phyloP scores from a whole-genome alignment of 2,888 invertebrate genomes.

The Eurois occulta region DNA sequence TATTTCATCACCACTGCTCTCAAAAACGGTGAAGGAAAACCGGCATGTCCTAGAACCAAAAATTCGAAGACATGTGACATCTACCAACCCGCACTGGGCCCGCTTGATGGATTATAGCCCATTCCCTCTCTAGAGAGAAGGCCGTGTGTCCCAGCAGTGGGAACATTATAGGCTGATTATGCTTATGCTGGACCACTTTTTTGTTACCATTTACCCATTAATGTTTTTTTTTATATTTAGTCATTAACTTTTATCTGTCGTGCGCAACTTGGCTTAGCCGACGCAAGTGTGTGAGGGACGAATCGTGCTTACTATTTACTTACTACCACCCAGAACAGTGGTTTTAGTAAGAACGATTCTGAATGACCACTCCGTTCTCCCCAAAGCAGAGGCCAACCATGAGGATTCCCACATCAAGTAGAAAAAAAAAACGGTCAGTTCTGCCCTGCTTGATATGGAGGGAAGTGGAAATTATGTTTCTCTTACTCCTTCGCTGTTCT shows the following conservation, averaged over 20 bases:
- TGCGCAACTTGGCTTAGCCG: background rate
- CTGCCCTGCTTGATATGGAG: background rate
- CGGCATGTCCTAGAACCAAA: too few species aligned
- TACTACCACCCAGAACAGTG: background rate
- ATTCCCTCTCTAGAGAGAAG: too few species aligned
- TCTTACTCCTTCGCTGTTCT: background rate
- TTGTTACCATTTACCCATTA: background rate
- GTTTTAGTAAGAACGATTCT: background rate
- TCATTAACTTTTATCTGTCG: background rate
- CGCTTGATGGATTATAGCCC: too few species aligned
- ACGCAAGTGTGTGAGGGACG: background rate
- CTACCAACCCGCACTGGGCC: too few species aligned
- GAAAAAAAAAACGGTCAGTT: background rate
- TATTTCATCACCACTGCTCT: too few species aligned
- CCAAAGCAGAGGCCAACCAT: background rate
- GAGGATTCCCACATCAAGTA: background rate
- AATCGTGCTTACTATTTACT: too few species aligned
- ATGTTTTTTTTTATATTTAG: too few species aligned
- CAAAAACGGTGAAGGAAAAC: too few species aligned
- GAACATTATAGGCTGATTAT: too few species aligned
- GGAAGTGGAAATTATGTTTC: background rate
- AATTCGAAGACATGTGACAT: too few species aligned
- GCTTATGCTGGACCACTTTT: too few species aligned
- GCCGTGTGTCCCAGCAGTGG: too few species aligned
- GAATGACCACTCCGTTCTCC: background rate